Base-by-base conservation (phyloP, 1,140 invertebrate genomes). In the Holcopasites calliopsidis region DNA sequence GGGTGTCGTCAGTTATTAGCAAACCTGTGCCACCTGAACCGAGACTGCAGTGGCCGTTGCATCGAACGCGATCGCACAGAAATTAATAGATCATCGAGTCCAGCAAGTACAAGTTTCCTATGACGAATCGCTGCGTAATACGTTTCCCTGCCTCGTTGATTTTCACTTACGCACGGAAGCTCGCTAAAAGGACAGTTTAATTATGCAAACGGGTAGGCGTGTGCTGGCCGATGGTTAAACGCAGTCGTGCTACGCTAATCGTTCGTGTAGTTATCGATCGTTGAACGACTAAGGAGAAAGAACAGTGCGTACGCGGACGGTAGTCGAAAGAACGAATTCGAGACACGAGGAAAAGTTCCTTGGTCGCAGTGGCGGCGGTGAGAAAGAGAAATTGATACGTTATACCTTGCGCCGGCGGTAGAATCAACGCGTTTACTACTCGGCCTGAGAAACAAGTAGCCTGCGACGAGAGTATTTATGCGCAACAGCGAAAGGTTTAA, bases 401-500 rank as follows among this genome's bases (percentile, higher is more conserved):
- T 80, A 76, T 40, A 44, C 72, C 58, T 38, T 54, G 72, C 70
- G 50, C n/a, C 23, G 78, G 62, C 65, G 58, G 76, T 80, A 76
- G 76, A 82, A 82, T 82, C 72, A 75, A 80, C 79, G 79, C 80
- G 80, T 81, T 81, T 80, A 80, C n/a, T n/a, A n/a, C 79, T 38
- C 40, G 33, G 47, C 16, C 52, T 47, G 65, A 47, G 60, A 80
- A 80, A 76, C 71, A 79, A 64, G 79, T 68, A 69, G 55, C 70
- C 13, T 44, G 62, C 61, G 44, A 55, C 61, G 55, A 61, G 49
- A 47, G 70, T 80, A 76, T 80, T 80, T 80, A 80, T 80, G 79
- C 64, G 57, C 62, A 66, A 47, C 62, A 47, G 35, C 47, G 61
- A 79, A 54, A 80, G 79, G 52, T 82, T 82, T 82, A 82, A 82